Evolutionary conservation across 2,888 invertebrate species (phyloP), one percentile per base, ranked within the genome.

Genomic region (Ennomos erosarius): DNA sequence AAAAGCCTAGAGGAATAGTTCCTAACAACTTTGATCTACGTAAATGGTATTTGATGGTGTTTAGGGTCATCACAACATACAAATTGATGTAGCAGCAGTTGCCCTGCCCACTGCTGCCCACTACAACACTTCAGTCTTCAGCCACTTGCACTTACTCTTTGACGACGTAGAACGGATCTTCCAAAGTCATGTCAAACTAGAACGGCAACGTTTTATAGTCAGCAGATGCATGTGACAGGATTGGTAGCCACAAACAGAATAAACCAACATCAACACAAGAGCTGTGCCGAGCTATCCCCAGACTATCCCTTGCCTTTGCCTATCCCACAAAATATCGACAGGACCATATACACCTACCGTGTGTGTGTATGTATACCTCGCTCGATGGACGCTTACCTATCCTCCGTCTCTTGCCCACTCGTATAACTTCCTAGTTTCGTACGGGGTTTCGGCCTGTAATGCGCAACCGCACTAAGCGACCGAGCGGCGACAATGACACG

Each of bases 91-190:
- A n/a, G n/a, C 9, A 13, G 35, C 35, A 46, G 3, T 13, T 10
- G 13, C 13, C 46, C 46, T 26, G 26, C 26, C 26, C 26, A 26
- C 26, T 26, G n/a, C n/a, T n/a, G n/a, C n/a, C n/a, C n/a, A 26
- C 26, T 3, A 16, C 26, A 6, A 26, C 26, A 26, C 16, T 16
- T 26, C 5, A 12, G 10, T 35, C 34, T 34, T 8, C 44, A 34
- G 11, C 11, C 11, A 45, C 11, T 9, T 44, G 39, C 60, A 95
- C 98, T 97, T 95, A 99, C 99, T 98, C 98, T 95, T 98, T 98
- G 78, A 99, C 98, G 90, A 98, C 98, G 95, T 98, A 98, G 94
- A 98, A 99, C 72, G 99, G 99, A 94, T 99, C 99, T 94, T 99
- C 98, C 93, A 98, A 95, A 95, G 98, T 98, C 98, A 99, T 98